Conservation (phyloP, 2,797 vertebrate species). For the Nothura maculosa region DNA sequence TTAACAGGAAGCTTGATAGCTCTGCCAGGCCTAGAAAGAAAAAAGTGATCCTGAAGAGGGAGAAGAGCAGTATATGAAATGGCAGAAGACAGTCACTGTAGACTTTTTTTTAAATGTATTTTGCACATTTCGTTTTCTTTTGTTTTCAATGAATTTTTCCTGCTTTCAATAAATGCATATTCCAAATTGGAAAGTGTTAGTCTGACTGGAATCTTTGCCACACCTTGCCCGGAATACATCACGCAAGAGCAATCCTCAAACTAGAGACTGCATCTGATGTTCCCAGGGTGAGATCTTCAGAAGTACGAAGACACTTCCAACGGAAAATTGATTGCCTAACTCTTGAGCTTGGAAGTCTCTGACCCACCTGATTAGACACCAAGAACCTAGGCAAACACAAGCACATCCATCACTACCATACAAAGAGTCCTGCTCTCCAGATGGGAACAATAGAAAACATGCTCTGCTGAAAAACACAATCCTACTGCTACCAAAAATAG, state of each 20-base stretch:
- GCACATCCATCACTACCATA: background rate
- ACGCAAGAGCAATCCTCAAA: background rate
- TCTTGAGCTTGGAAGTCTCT: background rate
- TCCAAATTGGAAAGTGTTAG: background rate
- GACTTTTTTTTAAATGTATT: background rate
- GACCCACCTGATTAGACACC: background rate
- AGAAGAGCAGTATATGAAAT: background rate
- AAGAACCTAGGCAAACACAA: background rate
- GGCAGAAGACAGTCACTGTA: background rate
- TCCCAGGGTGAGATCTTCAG: background rate
- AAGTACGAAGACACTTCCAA: background rate
- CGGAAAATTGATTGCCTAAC: background rate
- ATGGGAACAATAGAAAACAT: conserved; percentile 14
- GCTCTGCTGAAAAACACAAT: conserved; percentile 23
- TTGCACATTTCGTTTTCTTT: background rate
- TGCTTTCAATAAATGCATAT: background rate
- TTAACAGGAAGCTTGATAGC: background rate
- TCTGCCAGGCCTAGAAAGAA: background rate
- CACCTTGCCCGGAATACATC: rapidly evolving
- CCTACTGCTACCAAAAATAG: background rate
- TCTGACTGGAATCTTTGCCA: background rate
- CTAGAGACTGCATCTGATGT: background rate
- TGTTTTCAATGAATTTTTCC: background rate
- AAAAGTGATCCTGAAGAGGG: background rate
- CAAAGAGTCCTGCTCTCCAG: background rate